Conservation (phyloP, 2,888 invertebrate genomes). For the Rhamnusium bicolor region DNA sequence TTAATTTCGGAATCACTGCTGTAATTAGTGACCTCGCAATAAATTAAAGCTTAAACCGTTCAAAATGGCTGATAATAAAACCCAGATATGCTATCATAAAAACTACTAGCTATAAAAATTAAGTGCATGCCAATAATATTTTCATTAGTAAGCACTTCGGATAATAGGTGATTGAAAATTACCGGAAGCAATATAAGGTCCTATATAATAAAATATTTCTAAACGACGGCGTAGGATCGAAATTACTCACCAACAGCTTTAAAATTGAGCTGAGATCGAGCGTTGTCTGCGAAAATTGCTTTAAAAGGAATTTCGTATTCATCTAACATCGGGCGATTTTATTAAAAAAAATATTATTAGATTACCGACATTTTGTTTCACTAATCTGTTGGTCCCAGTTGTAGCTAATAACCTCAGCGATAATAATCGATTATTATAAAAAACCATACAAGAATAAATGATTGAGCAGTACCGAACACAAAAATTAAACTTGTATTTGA, state of each 20-base stretch:
- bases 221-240: conserved; percentile 10
- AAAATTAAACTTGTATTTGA: too few relatives aligned
- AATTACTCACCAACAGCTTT: conserved; percentile 14
- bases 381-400: background rate
- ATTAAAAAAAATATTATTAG: background rate
- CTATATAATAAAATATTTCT: conserved; percentile 20
- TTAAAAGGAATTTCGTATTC: background rate
- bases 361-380: background rate
- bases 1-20: background rate
- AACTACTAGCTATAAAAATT: conserved; percentile 24
- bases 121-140: conserved; percentile 30
- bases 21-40: conserved; percentile 4
- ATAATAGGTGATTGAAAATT: conserved; percentile 22
- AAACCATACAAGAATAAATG: too few relatives aligned
- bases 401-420: too few relatives aligned
- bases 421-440: too few relatives aligned
- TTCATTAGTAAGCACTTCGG: conserved; percentile 29
- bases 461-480: too few relatives aligned
- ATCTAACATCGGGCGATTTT: too few relatives aligned
- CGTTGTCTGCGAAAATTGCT: conserved; percentile 16
- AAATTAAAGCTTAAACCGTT: conserved; percentile 14
- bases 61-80: conserved; percentile 22
- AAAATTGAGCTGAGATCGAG: conserved; percentile 14
- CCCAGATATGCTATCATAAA: conserved; percentile 22
- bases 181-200: conserved; percentile 9